Percentiles rank a stretch among this genome's conserved stretches.
Conservation (phyloP, 2,888 invertebrate genomes). For the Amblyteles armatorius region DNA sequence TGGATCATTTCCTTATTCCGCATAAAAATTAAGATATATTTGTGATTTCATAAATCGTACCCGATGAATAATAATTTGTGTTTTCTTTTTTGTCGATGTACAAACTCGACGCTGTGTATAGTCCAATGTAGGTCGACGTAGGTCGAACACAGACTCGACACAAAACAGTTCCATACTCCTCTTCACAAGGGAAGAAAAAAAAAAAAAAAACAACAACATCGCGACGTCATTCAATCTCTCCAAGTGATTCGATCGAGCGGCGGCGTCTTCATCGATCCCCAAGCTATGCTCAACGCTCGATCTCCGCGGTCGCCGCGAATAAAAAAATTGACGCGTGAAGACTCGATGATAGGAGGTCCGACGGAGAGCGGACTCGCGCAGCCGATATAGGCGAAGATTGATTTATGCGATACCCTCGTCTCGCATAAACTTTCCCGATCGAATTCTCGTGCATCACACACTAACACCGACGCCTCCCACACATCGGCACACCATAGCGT, state of each 20-base stretch:
- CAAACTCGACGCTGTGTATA: too few species aligned
- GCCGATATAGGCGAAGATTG: conserved; percentile 18
- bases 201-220: background rate
- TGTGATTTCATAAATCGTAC: too few species aligned
- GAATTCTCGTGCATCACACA: conserved; percentile 55
- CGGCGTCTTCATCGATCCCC: conserved; percentile 24
- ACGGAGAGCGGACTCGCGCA: background rate
- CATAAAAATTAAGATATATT: too few species aligned
- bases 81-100: too few species aligned
- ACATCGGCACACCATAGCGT: background rate
- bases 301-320: conserved; percentile 26
- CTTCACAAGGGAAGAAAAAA: background rate
- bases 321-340: conserved; percentile 39
- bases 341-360: conserved; percentile 20
- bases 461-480: background rate
- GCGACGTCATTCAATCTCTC: conserved; percentile 35
- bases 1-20: too few species aligned
- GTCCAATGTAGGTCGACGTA: too few species aligned
- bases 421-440: conserved; percentile 39
- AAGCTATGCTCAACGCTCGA: conserved; percentile 7
- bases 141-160: too few species aligned
- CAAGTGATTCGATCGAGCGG: conserved; percentile 33
- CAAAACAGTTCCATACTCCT: background rate
- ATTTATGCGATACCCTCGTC: conserved; percentile 32
- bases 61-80: too few species aligned